A percentile compares a stretch with the other conserved stretches of the same genome.
Evolutionary conservation across 2,797 vertebrate genomes (phyloP).

Genomic region (Mionectes olivaceus): DNA sequence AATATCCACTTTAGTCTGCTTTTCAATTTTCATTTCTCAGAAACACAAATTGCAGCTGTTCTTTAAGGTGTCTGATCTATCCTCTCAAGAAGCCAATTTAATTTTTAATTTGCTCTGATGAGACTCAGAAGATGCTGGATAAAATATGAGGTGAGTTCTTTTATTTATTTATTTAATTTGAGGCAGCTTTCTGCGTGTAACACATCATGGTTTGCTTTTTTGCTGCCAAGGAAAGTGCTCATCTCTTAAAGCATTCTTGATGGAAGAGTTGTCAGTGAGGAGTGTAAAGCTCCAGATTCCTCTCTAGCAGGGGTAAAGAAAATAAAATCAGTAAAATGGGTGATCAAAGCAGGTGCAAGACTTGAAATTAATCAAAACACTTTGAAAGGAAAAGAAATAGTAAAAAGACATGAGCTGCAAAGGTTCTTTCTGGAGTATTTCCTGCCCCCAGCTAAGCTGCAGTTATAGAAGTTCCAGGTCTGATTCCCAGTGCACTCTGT

Average conservation of each 20-base stretch:
- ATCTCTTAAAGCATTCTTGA: neutral
- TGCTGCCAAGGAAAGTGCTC: neutral
- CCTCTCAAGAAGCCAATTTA: conserved; percentile 65
- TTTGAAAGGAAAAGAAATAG: neutral
- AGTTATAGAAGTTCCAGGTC: conserved; percentile 6
- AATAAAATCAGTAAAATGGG: conserved; percentile 24
- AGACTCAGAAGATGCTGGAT: conserved; percentile 60
- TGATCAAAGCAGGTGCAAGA: neutral
- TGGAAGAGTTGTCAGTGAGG: neutral
- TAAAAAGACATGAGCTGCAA: neutral
- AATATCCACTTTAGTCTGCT: conserved; percentile 35
- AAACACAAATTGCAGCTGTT: conserved; percentile 65
- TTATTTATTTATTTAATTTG: conserved; percentile 27
- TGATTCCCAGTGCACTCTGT: neutral
- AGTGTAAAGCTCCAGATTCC: neutral
- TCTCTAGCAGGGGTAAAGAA: neutral
- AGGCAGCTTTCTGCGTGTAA: conserved; percentile 5
- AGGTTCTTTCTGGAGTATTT: neutral
- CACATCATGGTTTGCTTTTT: neutral
- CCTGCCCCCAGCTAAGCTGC: neutral
- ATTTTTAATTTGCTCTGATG: conserved; percentile 72
- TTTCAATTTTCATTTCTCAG: conserved; percentile 67
- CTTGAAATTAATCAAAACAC: conserved; percentile 7
- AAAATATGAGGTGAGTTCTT: conserved; percentile 49
- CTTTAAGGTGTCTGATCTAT: conserved; percentile 61